Evolutionary conservation across 92 coral and sea anemone species (phyloP), one percentile per base, ranked within the genome.

Genomic region (Chrysogorgia sp.): DNA sequence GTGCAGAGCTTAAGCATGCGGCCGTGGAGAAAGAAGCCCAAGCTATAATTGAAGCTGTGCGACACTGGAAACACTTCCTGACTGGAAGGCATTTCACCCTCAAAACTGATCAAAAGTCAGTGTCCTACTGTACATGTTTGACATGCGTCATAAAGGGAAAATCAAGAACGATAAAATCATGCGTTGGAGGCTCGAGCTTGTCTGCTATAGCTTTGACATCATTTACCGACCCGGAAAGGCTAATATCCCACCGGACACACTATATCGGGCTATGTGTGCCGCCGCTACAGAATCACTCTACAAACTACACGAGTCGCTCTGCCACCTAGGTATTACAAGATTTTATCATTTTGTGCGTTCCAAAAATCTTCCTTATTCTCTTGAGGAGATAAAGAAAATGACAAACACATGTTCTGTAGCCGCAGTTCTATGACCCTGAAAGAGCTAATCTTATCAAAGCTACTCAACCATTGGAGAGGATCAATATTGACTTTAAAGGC

Each of bases 271-370:
- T n/a, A 52, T 20, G 3, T 52, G 84, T 29, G 55, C 83, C 15
- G 31, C 60, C 10, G 1, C 40, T n/a, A 5, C 1, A 20, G 52
- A 58, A 10, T 76, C 71, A 26, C 71, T 76, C 41, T 40, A 60
- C 71, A 59, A 60, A 9, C 61, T 82, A 25, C 90, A 82, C 24
- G 82, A 83, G 47, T 50, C 88, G 7, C 92, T 84, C 40, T 88
- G 88, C 71, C 84, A 88, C 63, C 91, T 83, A 28, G 85, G 91
- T 10, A 58, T 89, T 49, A 78, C 90, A 29, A 77, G 87, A 58
- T 58, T 82, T n/a, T n/a, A 60, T 45, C 90, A 89, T 43, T 89
- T 79, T 55, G 82, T 81, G 33, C 77, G 82, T 35, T 31, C 84
- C 29, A 85, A 85, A 80, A 88, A 81, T 72, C 63, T 80, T 29